A percentile compares a stretch with the other conserved stretches of the same genome.
These are phyloP conservation scores for Oncorhynchus tshawytscha DNA, from an alignment of 2,113 vertebrate genomes.

Conservation along the genomic window DNA sequence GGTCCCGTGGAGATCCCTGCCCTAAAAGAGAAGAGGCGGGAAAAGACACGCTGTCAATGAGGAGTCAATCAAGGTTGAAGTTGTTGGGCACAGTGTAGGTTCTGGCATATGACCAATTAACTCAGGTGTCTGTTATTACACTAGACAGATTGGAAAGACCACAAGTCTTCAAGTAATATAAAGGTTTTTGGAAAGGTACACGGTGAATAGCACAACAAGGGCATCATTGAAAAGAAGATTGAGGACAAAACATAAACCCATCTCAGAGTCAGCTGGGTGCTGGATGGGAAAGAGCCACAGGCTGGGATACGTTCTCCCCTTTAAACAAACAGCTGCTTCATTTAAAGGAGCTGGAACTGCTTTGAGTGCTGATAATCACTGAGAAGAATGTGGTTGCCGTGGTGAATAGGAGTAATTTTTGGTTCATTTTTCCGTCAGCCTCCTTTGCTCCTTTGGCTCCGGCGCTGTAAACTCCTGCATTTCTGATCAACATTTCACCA, in stretches of 20 bases:
- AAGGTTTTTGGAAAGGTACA: slow-evolving; percentile 3
- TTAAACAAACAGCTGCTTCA: slow-evolving; percentile 45
- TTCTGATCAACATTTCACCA: slow-evolving; percentile 11
- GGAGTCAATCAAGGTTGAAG: not conserved
- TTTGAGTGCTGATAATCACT: slow-evolving; percentile 15
- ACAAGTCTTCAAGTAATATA: slow-evolving; percentile 2
- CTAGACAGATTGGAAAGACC: slow-evolving; percentile 20
- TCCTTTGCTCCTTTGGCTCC: slow-evolving; percentile 22
- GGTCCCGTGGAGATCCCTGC: slow-evolving; percentile 77
- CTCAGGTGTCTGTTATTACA: not conserved
- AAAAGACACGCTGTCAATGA: not conserved
- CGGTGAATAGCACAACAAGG: slow-evolving; percentile 37
- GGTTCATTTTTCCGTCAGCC: slow-evolving; percentile 41
- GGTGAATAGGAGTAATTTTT: slow-evolving; percentile 25
- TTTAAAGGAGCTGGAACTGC: slow-evolving; percentile 38
- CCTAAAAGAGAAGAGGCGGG: slow-evolving; percentile 58
- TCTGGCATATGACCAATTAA: not conserved
- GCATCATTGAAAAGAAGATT: slow-evolving; percentile 18
- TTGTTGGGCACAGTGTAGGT: not conserved
- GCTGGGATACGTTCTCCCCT: slow-evolving; percentile 29
- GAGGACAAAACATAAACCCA: slow-evolving; percentile 19
- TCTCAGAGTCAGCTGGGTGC: slow-evolving; percentile 38
- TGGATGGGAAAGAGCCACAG: slow-evolving; percentile 35
- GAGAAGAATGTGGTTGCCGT: slow-evolving; percentile 37
- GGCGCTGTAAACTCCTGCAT: slow-evolving; percentile 11